Evolutionary conservation across 2,888 invertebrate genomes (phyloP).

Genomic region (Linnaemya vulpina): DNA sequence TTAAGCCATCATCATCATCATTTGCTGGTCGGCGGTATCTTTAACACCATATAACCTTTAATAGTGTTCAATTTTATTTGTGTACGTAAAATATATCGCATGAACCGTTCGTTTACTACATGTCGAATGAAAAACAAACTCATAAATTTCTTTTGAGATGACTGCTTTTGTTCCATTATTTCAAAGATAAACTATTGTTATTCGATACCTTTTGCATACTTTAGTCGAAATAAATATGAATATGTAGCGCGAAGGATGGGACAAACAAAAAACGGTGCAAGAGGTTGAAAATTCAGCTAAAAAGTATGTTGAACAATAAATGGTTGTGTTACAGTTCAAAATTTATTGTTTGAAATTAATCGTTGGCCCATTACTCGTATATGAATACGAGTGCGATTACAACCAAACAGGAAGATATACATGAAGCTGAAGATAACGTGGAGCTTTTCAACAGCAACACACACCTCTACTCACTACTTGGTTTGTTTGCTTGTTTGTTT

Average conservation of each 20-base stretch:
- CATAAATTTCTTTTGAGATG: conserved; percentile 54
- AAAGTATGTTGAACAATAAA: conserved; percentile 58
- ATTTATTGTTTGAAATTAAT: conserved; percentile 69
- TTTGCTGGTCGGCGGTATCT: conserved; percentile 54
- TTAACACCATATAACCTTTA: conserved; percentile 59
- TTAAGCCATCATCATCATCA: conserved; percentile 57
- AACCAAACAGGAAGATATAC: conserved; percentile 18
- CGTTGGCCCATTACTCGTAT: conserved; percentile 48
- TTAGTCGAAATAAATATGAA: conserved; percentile 15
- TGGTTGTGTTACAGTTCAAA: conserved; percentile 64
- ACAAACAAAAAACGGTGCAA: not conserved
- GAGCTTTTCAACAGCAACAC: conserved; percentile 46
- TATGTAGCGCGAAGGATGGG: conserved; percentile 4
- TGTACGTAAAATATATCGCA: conserved; percentile 4
- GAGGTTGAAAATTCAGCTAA: conserved; percentile 36
- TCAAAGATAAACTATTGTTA: conserved; percentile 65
- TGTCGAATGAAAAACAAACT: conserved; percentile 56
- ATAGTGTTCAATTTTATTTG: conserved; percentile 37
- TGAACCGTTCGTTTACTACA: conserved; percentile 13
- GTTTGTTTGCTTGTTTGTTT: not conserved
- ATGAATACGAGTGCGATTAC: conserved; percentile 6
- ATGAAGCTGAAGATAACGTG: conserved; percentile 25
- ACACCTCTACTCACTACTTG: not conserved
- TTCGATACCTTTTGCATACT: conserved; percentile 63
- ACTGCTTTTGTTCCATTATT: conserved; percentile 56